These are phyloP conservation scores for Ondatra zibethicus DNA, from an alignment of 2,113 vertebrate genomes.

Conservation along the genomic window DNA sequence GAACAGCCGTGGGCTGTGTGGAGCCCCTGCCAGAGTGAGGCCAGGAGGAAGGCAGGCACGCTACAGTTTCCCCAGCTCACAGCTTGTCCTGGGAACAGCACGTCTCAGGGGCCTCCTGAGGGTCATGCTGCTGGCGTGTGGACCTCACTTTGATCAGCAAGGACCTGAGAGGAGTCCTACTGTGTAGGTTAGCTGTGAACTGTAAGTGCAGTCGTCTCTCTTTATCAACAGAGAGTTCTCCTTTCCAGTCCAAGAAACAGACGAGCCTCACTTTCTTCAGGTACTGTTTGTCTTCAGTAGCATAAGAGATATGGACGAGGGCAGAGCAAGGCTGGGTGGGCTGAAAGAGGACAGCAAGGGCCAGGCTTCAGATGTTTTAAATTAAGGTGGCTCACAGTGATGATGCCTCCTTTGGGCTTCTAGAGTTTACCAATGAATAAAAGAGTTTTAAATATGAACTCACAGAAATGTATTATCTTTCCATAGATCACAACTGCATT, in stretches of 20 bases:
- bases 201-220: fast-evolving
- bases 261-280: background rate
- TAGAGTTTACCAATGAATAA: background rate
- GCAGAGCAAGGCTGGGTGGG: background rate
- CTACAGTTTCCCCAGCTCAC: background rate
- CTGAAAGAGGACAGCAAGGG: background rate
- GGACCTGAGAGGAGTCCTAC: too few relatives aligned
- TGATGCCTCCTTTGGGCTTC: background rate
- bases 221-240: background rate
- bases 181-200: background rate
- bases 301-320: background rate
- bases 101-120: background rate
- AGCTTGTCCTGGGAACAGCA: too few relatives aligned
- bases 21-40: background rate
- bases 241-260: background rate
- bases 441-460: background rate
- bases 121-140: fast-evolving
- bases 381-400: background rate
- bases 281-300: background rate
- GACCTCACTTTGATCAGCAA: background rate
- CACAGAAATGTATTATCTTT: background rate
- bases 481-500: background rate
- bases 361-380: too few relatives aligned
- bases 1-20: too few relatives aligned
- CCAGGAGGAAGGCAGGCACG: background rate